Percentiles rank a stretch among this genome's conserved stretches.
Evolutionary conservation across 2,888 invertebrate genomes (phyloP).

Genomic region (Anoncus sp.): DNA sequence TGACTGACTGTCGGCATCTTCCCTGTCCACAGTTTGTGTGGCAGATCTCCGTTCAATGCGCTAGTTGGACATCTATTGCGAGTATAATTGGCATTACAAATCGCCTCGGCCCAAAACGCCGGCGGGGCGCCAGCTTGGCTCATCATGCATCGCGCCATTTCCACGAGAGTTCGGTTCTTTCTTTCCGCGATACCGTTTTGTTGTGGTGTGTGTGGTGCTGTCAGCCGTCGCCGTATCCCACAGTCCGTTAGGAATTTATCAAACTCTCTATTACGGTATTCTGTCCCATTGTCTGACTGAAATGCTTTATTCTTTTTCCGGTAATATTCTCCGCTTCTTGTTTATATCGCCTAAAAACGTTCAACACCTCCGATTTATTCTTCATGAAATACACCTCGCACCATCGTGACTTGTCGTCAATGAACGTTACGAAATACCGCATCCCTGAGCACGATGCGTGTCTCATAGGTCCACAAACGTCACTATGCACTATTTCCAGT

Average conservation of each 20-base stretch:
- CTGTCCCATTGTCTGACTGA: constrained; percentile 63
- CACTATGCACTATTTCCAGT: constrained; percentile 67
- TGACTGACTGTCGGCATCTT: constrained; percentile 37
- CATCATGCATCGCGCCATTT: constrained; percentile 63
- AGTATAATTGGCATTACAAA: constrained; percentile 61
- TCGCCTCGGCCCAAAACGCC: constrained; percentile 68
- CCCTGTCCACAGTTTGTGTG: constrained; percentile 49
- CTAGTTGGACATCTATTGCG: constrained; percentile 60
- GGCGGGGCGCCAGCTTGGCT: constrained; percentile 56
- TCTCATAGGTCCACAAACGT: constrained; percentile 61
- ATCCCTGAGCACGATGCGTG: constrained; percentile 27
- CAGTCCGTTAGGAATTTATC: constrained; percentile 55
- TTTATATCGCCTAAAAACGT: constrained; percentile 55
- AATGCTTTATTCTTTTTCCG: constrained; percentile 61
- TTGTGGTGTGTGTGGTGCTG: constrained; percentile 70
- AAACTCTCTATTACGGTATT: constrained; percentile 63
- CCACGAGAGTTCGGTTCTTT: constrained; percentile 61
- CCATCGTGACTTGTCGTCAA: constrained; percentile 62
- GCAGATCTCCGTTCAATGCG: constrained; percentile 47
- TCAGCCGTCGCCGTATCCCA: constrained; percentile 68
- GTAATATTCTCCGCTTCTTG: constrained; percentile 38
- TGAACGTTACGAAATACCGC: constrained; percentile 61
- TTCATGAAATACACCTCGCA: constrained; percentile 56
- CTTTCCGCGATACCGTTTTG: constrained; percentile 74
- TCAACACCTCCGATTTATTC: constrained; percentile 49